A percentile compares a stretch with the other conserved stretches of the same genome.
phyloP scores from a whole-genome alignment of 2,888 invertebrate species.

The Eustalomyia histrio region DNA sequence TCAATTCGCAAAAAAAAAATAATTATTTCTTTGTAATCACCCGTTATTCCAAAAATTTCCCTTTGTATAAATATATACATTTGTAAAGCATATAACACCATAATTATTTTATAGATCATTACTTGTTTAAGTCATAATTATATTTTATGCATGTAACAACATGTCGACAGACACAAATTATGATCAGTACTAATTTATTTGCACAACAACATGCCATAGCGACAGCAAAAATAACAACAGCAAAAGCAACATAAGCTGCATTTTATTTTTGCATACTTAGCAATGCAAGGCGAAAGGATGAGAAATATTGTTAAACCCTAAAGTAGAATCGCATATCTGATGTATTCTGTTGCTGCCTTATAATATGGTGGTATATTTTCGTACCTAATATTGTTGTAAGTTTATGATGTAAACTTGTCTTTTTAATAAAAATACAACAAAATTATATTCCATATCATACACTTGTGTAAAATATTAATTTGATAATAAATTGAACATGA shows the following conservation, averaged over 20 bases:
- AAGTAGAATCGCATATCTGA: not conserved
- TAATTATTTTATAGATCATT: slow-evolving; percentile 55
- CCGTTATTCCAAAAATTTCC: no score
- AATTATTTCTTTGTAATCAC: no score
- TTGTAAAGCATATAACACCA: not conserved
- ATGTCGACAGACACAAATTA: slow-evolving; percentile 55
- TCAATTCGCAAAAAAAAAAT: no score
- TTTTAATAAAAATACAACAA: slow-evolving; percentile 19
- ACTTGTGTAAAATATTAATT: slow-evolving; percentile 38
- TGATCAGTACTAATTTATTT: slow-evolving; percentile 63
- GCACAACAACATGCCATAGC: slow-evolving; percentile 32
- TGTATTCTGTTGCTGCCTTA: slow-evolving; percentile 11
- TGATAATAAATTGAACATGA: slow-evolving; percentile 27
- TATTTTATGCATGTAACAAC: slow-evolving; percentile 50
- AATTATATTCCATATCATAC: slow-evolving; percentile 21
- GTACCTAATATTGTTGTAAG: not conserved
- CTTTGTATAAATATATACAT: not conserved
- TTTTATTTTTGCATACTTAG: not conserved
- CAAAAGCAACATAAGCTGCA: not conserved
- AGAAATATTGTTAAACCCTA: not conserved
- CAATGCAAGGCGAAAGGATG: not conserved
- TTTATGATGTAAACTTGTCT: slow-evolving; percentile 13
- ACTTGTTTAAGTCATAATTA: slow-evolving; percentile 51
- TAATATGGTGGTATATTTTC: not conserved
- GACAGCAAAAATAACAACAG: slow-evolving; percentile 1